A percentile compares a stretch with the other conserved stretches of the same genome.
phyloP scores from a whole-genome alignment of 2,113 vertebrate species.

The Trichomycterus rosablanca region DNA sequence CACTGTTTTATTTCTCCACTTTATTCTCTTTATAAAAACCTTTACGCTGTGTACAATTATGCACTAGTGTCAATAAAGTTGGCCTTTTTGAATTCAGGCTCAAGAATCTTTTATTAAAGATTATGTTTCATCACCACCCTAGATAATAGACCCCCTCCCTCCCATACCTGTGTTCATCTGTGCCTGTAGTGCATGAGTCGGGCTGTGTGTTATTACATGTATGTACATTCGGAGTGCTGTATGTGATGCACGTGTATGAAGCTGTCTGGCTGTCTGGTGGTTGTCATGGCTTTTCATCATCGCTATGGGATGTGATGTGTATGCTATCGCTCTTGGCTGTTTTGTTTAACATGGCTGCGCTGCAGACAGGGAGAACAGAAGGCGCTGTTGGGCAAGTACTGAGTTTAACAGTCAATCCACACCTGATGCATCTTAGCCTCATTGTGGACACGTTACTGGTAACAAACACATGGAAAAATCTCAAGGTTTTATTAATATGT shows the following conservation, averaged over 20 bases:
- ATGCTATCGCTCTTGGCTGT: constrained; percentile 16
- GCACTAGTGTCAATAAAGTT: constrained; percentile 86
- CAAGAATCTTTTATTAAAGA: constrained; percentile 71
- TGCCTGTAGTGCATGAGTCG: constrained; percentile 29
- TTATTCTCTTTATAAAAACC: constrained; percentile 44
- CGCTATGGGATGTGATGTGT: constrained; percentile 17
- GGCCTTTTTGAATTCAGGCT: constrained; percentile 78
- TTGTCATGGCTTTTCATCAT: constrained; percentile 13
- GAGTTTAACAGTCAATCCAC: too few species aligned
- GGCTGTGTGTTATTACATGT: constrained; percentile 14
- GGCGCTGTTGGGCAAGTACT: constrained; percentile 41
- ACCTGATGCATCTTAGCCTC: too few species aligned
- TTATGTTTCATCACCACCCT: constrained; percentile 29
- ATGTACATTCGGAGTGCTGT: constrained; percentile 26
- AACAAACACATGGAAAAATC: too few species aligned
- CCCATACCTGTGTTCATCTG: constrained; percentile 19
- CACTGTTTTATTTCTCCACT: constrained; percentile 26
- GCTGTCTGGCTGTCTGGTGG: neutral
- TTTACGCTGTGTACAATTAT: constrained; percentile 73
- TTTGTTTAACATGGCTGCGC: constrained; percentile 39
- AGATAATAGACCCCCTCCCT: constrained; percentile 29
- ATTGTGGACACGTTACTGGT: too few species aligned
- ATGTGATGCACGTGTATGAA: constrained; percentile 12
- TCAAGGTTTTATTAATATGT: too few species aligned
- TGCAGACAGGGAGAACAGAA: constrained; percentile 40